These are phyloP conservation scores for Rhagophthalmus giganteus DNA, from an alignment of 2,888 invertebrate species.

Conservation along the genomic window DNA sequence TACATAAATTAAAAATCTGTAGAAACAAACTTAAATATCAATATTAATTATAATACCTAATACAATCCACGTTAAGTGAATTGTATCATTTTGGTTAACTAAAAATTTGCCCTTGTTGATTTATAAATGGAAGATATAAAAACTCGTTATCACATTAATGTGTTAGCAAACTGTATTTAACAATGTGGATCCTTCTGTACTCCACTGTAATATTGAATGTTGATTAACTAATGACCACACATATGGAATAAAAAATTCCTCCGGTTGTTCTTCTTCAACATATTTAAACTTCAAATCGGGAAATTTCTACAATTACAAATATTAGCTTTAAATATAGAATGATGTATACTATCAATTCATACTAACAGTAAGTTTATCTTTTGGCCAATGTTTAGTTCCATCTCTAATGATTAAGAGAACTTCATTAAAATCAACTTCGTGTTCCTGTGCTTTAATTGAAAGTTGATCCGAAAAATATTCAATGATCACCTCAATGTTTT, in stretches of 20 bases:
- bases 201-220: conserved; percentile 53
- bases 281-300: conserved; percentile 98
- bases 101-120: background rate
- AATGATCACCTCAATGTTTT: conserved; percentile 91
- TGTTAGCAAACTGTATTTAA: conserved; percentile 40
- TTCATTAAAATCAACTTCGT: conserved; percentile 80
- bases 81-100: background rate
- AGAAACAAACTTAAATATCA: too few species aligned
- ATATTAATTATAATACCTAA: too few species aligned
- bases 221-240: conserved; percentile 89
- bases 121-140: background rate
- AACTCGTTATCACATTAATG: conserved; percentile 8
- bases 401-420: conserved; percentile 88
- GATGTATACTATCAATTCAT: too few species aligned
- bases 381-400: conserved; percentile 91
- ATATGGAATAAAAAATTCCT: conserved; percentile 99
- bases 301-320: conserved; percentile 78
- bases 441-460: conserved; percentile 60
- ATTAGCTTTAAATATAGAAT: too few species aligned
- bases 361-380: conserved; percentile 88
- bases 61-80: too few species aligned
- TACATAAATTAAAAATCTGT: too few species aligned
- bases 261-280: conserved; percentile 97
- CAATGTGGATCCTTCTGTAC: conserved; percentile 39
- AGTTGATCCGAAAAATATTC: conserved; percentile 70